Evolutionary conservation across 2,888 invertebrate species (phyloP), one percentile per base, ranked within the genome.

Genomic region (Myopa testacea): DNA sequence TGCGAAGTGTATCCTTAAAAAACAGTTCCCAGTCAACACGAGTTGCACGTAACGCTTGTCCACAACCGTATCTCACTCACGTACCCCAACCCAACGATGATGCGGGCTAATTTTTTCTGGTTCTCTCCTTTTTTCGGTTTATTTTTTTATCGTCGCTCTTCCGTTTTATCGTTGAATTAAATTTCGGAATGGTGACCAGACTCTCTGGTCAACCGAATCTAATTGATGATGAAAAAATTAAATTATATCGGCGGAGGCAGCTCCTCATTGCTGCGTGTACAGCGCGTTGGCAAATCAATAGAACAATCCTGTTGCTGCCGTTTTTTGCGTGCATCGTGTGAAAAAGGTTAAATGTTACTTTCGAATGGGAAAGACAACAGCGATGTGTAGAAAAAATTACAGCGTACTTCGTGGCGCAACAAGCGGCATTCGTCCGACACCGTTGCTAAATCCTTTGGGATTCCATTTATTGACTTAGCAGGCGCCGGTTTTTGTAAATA

Each of bases 131-230:
- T 63, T n/a, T 10, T 5, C 14, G 40, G 37, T 16, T 37, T 63
- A 14, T 37, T 37, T 37, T 37, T 63, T 26, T 63, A 14, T 67
- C 45, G 16, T 19, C 69, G 26, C 19, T 14, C n/a, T 19, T 50
- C 16, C 19, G 26, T 19, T 26, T 50, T 67, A 40, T 55, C 55
- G 55, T 12, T n/a, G 55, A 55, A 55, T n/a, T 14, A 55, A n/a
- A n/a, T 5, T n/a, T 4, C 14, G 55, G 55, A 55, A 55, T 55
- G 55, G 8, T 10, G 34, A 45, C 69, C 50, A 34, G 50, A n/a
- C 63, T 50, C 63, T 38, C 38, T 75, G 75, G 75, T 75, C 74
- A 75, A 68, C 69, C 69, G 67, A 69, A 62, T 70, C 12, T 70
- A 69, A 69, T 76, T 76, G 69, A 62, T 60, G 69, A 62, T 50